Evolutionary conservation across 2,797 vertebrate species (phyloP), one percentile per base, ranked within the genome.

Genomic region (Rhincodon typus): DNA sequence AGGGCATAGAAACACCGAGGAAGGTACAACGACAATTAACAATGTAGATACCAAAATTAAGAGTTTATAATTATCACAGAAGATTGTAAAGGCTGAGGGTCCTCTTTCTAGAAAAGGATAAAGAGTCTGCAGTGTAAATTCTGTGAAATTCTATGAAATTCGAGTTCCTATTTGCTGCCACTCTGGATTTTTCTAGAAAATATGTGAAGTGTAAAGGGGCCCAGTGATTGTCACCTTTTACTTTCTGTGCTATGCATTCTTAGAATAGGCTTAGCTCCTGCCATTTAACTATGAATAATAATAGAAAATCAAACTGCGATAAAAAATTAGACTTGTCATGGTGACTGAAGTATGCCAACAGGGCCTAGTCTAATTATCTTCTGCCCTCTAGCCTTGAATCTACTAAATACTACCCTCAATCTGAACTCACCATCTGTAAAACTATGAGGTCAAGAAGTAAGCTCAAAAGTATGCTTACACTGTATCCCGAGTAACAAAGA

Each of bases 401-500:
- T 46, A 27, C 53, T 90, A 13, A 57, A 90, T 57, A 90, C 27
- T 90, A 90, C 50, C 30, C 87, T 93, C 19, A 46, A 6, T 46
- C 42, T 84, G 38, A 42, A 84, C 79, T 67, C 62, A 19, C 6
- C n/a, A 3, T 38, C 62, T 69, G n/a, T n/a, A 69, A 93, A 69
- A 15, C 88, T 21, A 67, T 19, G 38, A 93, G 38, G 10, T 67
- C 27, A 19, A 67, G 1, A 57, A 70, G 69, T 94, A 70, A 50
- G 69, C 74, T 95, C 13, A 74, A 84, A 95, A 21, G 30, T 23
- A 15, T 74, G 98, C 98, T 97, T 98, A 99, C 99, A 99, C 97
- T 98, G 98, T 97, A 99, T 99, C 96, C 98, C 98, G 96, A 99
- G 98, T 96, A 99, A 98, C 96, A 99, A 98, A 15, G 98, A 99